These are phyloP conservation scores for Stenotaenia linearis DNA, from an alignment of 2,888 invertebrate genomes.

Conservation along the genomic window DNA sequence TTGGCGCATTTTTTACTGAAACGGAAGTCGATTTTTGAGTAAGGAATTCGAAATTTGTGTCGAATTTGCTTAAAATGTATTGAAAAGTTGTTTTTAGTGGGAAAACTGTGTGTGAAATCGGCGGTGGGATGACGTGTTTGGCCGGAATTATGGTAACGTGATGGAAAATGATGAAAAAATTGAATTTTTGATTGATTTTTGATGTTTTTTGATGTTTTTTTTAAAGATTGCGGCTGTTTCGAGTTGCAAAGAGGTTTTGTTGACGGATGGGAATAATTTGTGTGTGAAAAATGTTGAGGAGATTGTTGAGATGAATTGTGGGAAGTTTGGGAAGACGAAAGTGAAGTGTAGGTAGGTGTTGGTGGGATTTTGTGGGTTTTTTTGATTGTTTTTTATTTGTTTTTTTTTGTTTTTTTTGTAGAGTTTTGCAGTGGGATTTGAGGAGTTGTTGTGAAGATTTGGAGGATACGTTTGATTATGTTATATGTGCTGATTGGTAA, in stretches of 20 bases:
- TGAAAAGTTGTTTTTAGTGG: constrained; percentile 45
- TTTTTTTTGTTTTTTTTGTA: not conserved
- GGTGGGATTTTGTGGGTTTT: not conserved
- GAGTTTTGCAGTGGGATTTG: not conserved
- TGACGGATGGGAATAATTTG: constrained; percentile 72
- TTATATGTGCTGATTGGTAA: constrained; percentile 67
- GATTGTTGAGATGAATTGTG: not conserved
- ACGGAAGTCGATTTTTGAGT: constrained; percentile 58
- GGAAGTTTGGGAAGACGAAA: constrained; percentile 26
- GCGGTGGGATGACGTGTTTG: constrained; percentile 78
- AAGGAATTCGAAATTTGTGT: constrained; percentile 19
- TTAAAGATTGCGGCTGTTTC: constrained; percentile 56
- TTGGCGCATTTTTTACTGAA: constrained; percentile 62
- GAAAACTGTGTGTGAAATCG: constrained; percentile 67
- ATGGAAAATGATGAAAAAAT: constrained; percentile 24
- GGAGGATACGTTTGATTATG: constrained; percentile 58
- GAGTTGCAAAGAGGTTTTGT: constrained; percentile 57
- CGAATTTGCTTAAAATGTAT: not conserved
- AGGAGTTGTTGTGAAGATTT: constrained; percentile 40
- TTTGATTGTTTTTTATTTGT: not conserved
- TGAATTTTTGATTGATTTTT: not conserved
- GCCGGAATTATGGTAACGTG: constrained; percentile 67
- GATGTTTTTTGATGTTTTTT: not conserved
- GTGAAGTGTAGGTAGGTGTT: not conserved
- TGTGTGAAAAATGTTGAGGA: constrained; percentile 58